A percentile compares a stretch with the other conserved stretches of the same genome.
Evolutionary conservation across 2,888 invertebrate genomes (phyloP).

Genomic region (Liodrosophila aerea): DNA sequence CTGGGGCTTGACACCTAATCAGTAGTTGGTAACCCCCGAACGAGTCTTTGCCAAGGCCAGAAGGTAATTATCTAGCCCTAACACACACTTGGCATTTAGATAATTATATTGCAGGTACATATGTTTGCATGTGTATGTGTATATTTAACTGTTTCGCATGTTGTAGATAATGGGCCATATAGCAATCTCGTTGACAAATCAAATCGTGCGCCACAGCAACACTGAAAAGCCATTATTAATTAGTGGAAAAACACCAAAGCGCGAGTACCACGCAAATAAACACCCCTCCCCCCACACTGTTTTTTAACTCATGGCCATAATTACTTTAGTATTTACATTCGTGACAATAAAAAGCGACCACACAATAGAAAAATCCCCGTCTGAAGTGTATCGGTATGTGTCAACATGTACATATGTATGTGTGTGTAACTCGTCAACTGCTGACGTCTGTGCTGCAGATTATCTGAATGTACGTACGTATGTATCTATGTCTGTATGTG

Average conservation of each 20-base stretch:
- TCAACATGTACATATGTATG: neutral
- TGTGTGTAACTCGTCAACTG: conserved; percentile 11
- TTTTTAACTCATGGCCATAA: conserved; percentile 5
- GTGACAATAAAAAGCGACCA: conserved; percentile 13
- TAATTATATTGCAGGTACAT: conserved; percentile 33
- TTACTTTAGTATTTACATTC: conserved; percentile 22
- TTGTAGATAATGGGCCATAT: conserved; percentile 33
- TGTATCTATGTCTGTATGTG: neutral
- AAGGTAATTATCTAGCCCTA: conserved; percentile 24
- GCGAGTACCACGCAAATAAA: conserved; percentile 1
- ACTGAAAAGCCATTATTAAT: conserved; percentile 56
- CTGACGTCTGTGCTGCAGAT: conserved; percentile 23
- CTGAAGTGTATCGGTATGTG: neutral
- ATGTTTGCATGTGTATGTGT: conserved; percentile 5
- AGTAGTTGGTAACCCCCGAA: conserved; percentile 47
- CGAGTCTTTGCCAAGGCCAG: conserved; percentile 3
- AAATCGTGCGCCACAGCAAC: conserved; percentile 40
- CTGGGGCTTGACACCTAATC: conserved; percentile 45
- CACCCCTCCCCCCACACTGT: neutral
- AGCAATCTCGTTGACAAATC: conserved; percentile 52
- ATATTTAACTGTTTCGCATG: conserved; percentile 8
- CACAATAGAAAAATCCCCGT: conserved; percentile 13
- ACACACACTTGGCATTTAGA: conserved; percentile 42
- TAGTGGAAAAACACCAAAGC: conserved; percentile 55
- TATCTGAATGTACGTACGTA: conserved; percentile 1